These are phyloP conservation scores for Lophotis ruficrista DNA, from an alignment of 2,113 vertebrate species.

Conservation along the genomic window DNA sequence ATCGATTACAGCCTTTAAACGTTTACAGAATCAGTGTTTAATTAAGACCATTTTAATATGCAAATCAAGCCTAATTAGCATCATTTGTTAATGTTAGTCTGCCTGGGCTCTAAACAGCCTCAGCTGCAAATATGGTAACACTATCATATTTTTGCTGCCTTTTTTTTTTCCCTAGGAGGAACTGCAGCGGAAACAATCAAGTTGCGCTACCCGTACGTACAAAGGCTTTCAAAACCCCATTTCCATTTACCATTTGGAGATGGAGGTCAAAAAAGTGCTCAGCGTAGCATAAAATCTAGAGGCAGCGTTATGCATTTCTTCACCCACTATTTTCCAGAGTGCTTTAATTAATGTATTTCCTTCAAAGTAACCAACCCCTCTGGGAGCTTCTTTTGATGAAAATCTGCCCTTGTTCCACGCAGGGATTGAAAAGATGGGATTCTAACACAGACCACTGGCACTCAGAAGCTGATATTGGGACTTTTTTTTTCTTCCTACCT, in stretches of 20 bases:
- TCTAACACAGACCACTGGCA: not conserved
- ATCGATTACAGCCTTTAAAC: constrained; percentile 74
- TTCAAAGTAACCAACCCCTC: constrained; percentile 13
- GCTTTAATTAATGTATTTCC: constrained; percentile 64
- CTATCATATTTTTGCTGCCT: constrained; percentile 44
- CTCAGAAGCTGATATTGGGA: not conserved
- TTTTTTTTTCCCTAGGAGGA: not conserved
- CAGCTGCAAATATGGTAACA: constrained; percentile 53
- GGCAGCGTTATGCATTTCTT: constrained; percentile 39
- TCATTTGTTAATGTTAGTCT: constrained; percentile 78
- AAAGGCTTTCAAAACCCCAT: not conserved
- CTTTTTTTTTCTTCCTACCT: not conserved
- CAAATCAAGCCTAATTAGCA: constrained; percentile 78
- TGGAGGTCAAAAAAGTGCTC: constrained; percentile 55
- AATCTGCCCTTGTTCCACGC: constrained; percentile 16
- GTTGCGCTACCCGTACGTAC: not conserved
- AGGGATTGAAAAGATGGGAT: not conserved
- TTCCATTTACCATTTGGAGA: constrained; percentile 32
- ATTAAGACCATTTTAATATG: constrained; percentile 82
- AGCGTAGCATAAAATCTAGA: constrained; percentile 29
- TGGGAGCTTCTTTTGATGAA: constrained; percentile 25
- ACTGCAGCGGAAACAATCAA: constrained; percentile 8
- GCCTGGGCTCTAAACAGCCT: constrained; percentile 65
- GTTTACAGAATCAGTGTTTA: constrained; percentile 76
- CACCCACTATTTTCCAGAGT: constrained; percentile 17